Base-by-base conservation (phyloP, 2,797 vertebrate species). In the Echiichthys vipera region DNA sequence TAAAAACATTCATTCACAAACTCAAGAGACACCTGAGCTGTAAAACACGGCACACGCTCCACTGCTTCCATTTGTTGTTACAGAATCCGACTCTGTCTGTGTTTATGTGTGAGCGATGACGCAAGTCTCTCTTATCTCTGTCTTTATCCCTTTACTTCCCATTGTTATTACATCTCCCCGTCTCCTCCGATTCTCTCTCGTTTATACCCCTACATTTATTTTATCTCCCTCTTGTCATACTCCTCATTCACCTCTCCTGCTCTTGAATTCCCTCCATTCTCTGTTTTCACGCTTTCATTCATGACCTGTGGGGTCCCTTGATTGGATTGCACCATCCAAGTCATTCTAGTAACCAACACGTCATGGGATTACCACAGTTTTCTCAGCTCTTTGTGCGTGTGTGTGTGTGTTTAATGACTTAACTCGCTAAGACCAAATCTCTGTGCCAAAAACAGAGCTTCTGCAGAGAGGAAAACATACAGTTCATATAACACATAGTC, bases 311-410 rank as follows among this genome's bases (percentile, higher is more conserved):
- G 62, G 32, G 57, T 66, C 73, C 49, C 62, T 65, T 88, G 81
- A 88, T 61, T 86, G 76, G 88, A 90, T 86, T 88, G 79, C 45
- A 77, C 43, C 73, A 66, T 65, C 45, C 57, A 46, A 79, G 81
- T 89, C 75, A 43, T 69, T 64, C 67, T 5, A 51, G 65, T 70
- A 80, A 84, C 78, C 78, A 73, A 64, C 80, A 77, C 79, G 84
- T 67, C 62, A 69, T 74, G 69, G 70, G 88, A 89, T 91, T 90
- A 91, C 34, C 39, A 58, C 22, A 49, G 75, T 67, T 72, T 77
- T 77, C 66, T 71, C 49, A 61, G 42, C 65, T 54, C 65, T 56
- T 42, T 74, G 70, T 47, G 53, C 53, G 53, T 69, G 53, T 58
- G 45, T 65, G 43, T 40, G 39, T 69, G 58, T 67, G 61, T 65